Conservation (phyloP, 2,113 vertebrate species). For the Herpetotheres cachinnans region DNA sequence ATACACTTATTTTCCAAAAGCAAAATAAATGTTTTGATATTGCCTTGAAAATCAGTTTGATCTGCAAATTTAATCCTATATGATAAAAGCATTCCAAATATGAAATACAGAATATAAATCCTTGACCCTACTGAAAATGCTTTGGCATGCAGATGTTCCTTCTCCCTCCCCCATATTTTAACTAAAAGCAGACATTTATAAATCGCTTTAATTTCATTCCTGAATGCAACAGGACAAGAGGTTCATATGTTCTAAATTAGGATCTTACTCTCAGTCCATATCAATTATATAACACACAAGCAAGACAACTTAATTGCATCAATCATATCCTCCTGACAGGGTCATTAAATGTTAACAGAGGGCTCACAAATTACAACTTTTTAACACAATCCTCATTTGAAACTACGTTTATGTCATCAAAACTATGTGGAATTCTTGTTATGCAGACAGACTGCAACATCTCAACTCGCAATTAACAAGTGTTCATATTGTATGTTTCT, state of each 20-base stretch:
- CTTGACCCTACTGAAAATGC: constrained; percentile 59
- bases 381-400: constrained; percentile 61
- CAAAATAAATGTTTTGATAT: constrained; percentile 58
- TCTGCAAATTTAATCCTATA: constrained; percentile 58
- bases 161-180: constrained; percentile 47
- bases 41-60: constrained; percentile 64
- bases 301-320: constrained; percentile 84
- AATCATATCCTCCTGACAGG: constrained; percentile 78
- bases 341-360: constrained; percentile 78
- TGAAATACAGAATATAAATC: constrained; percentile 65
- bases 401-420: constrained; percentile 1
- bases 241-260: constrained; percentile 86
- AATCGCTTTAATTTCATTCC: constrained; percentile 82
- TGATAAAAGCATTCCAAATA: constrained; percentile 65
- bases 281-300: constrained; percentile 87
- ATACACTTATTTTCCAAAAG: constrained; percentile 30
- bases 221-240: constrained; percentile 79
- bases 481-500: background rate
- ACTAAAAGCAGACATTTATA: constrained; percentile 79
- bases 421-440: background rate
- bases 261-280: constrained; percentile 82
- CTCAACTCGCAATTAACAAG: background rate
- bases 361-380: constrained; percentile 71
- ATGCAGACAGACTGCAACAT: background rate
- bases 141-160: constrained; percentile 69